These are phyloP conservation scores for Cryptoprocta ferox DNA, from an alignment of 2,797 vertebrate genomes.

Conservation along the genomic window DNA sequence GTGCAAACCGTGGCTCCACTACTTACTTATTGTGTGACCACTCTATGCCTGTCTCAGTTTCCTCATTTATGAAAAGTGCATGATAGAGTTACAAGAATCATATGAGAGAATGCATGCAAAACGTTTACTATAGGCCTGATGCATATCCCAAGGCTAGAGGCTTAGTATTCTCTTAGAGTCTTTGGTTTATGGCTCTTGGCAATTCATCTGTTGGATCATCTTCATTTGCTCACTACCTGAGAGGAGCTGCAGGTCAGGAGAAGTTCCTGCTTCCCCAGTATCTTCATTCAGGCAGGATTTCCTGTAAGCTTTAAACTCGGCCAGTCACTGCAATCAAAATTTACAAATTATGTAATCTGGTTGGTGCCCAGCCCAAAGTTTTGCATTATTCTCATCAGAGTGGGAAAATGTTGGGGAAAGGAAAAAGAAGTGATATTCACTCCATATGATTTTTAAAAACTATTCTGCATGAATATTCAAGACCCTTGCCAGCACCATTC, in stretches of 20 bases:
- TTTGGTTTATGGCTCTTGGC: not conserved
- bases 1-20: not conserved
- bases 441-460: slow-evolving; percentile 7
- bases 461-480: slow-evolving; percentile 59
- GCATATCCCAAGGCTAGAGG: not conserved
- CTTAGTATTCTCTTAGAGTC: not conserved
- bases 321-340: not conserved
- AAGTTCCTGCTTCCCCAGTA: not conserved
- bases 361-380: not conserved
- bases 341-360: slow-evolving; percentile 33
- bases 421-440: slow-evolving; percentile 27
- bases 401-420: slow-evolving; percentile 47
- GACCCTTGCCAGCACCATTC: not conserved
- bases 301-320: not conserved
- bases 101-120: not conserved
- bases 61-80: not conserved
- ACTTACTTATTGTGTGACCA: not conserved
- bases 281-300: not conserved
- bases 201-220: not conserved
- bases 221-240: not conserved
- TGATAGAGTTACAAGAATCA: not conserved
- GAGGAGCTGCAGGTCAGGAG: not conserved
- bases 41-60: not conserved
- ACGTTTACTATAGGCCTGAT: not conserved
- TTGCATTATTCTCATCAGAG: slow-evolving; percentile 52